Conservation (phyloP, 2,113 vertebrate genomes). For the Notechis scutatus region DNA sequence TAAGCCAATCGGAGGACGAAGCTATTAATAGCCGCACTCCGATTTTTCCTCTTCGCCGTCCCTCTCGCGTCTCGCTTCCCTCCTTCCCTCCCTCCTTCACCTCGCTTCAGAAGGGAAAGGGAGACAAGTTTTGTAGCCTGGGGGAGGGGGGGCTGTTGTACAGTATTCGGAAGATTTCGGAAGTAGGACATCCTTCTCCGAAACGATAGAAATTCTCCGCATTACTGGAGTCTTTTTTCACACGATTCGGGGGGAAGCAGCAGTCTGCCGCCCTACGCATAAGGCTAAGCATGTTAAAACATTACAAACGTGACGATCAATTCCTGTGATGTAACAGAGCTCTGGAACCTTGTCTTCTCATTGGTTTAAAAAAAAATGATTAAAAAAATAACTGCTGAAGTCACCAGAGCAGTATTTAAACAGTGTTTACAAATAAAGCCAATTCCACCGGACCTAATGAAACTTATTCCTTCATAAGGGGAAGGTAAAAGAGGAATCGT, state of each 20-base stretch:
- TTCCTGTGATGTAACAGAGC: neutral
- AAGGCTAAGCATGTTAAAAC: neutral
- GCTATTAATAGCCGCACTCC: constrained; percentile 50
- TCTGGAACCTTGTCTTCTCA: neutral
- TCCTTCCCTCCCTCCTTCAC: fast-evolving
- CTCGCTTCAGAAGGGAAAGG: neutral
- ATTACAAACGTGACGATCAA: neutral
- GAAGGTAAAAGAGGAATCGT: neutral
- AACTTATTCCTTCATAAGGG: neutral
- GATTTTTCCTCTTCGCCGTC: neutral
- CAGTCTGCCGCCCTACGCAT: neutral
- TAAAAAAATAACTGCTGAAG: neutral
- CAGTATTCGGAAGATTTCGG: neutral
- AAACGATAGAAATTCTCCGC: neutral
- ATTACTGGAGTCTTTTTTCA: neutral
- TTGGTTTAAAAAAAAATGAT: neutral
- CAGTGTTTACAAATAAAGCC: neutral
- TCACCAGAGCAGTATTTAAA: neutral
- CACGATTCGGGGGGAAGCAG: neutral
- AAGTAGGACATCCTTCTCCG: neutral
- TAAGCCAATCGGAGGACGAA: constrained; percentile 44
- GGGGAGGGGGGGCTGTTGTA: neutral
- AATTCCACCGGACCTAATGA: neutral
- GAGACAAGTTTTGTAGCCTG: neutral
- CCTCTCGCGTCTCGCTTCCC: neutral